Percentiles rank a stretch among this genome's conserved stretches.
These are phyloP conservation scores for Zosterops pallidus DNA, from an alignment of 2,113 vertebrate species.

Conservation along the genomic window DNA sequence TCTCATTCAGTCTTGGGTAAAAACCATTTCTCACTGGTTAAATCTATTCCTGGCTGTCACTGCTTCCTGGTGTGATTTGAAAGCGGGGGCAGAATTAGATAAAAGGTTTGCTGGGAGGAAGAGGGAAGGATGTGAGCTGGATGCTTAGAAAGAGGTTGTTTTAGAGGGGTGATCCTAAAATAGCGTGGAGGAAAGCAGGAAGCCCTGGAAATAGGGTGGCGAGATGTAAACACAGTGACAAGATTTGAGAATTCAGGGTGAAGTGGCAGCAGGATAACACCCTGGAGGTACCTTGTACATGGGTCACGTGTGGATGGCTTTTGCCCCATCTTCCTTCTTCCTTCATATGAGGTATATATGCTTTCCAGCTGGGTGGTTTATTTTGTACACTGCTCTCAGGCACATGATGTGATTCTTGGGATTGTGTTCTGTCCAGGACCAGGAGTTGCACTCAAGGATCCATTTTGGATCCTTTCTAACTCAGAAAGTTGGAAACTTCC, in stretches of 20 bases:
- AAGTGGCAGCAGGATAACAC: background rate
- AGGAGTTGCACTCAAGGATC: accelerated
- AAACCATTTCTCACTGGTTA: background rate
- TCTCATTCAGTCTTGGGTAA: background rate
- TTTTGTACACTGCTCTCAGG: background rate
- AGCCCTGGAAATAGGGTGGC: background rate
- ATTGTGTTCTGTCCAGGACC: background rate
- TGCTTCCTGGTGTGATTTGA: background rate
- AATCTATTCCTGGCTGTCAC: background rate
- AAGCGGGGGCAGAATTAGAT: background rate
- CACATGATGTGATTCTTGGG: background rate
- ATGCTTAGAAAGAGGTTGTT: background rate
- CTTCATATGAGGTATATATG: background rate
- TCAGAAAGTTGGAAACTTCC: background rate
- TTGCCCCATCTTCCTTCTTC: background rate
- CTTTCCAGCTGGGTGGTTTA: background rate
- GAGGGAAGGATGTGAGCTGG: background rate
- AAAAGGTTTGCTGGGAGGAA: background rate
- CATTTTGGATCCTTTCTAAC: background rate
- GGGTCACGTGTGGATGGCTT: background rate
- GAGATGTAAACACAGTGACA: background rate
- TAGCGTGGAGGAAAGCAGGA: background rate
- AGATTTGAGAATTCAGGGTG: background rate
- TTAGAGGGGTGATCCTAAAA: background rate
- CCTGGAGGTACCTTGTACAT: background rate